phyloP scores from a whole-genome alignment of 2,797 vertebrate species.

The Acanthurus tractus region DNA sequence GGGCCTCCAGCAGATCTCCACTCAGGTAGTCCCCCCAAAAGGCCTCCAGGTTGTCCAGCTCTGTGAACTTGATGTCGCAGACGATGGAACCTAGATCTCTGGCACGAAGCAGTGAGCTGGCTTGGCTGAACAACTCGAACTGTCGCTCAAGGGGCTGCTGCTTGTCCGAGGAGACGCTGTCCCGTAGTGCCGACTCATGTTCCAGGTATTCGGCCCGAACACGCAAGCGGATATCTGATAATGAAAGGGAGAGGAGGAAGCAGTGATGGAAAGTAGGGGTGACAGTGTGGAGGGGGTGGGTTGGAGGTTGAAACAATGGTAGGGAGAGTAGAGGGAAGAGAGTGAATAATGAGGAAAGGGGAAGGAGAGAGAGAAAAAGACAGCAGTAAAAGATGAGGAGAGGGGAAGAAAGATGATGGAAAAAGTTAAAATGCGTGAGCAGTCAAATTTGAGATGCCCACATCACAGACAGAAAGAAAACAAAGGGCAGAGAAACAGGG shows the following conservation, averaged over 20 bases:
- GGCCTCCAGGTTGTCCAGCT: conserved; percentile 92
- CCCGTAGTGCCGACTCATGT: conserved; percentile 89
- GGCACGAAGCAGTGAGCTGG: conserved; percentile 89
- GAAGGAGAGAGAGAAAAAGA: conserved; percentile 9
- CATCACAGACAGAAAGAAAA: conserved; percentile 46
- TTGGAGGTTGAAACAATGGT: conserved; percentile 18
- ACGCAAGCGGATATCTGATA: conserved; percentile 90
- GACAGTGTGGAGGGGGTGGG: conserved; percentile 18
- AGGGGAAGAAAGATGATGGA: conserved; percentile 24
- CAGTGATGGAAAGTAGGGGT: conserved; percentile 26
- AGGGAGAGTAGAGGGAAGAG: conserved; percentile 5
- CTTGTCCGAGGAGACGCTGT: conserved; percentile 90
- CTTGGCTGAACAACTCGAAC: conserved; percentile 92
- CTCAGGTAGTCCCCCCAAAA: conserved; percentile 96
- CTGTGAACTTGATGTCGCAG: conserved; percentile 95
- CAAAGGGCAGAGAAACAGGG: conserved; percentile 56
- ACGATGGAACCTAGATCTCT: conserved; percentile 93
- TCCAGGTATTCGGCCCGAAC: conserved; percentile 93
- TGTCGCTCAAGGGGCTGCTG: conserved; percentile 90
- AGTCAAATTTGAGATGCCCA: conserved; percentile 37
- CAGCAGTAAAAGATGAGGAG: conserved; percentile 23
- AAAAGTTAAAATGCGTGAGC: conserved; percentile 19
- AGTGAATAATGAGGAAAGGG: conserved; percentile 15
- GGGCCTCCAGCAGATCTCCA: conserved; percentile 91
- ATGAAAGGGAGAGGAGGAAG: conserved; percentile 45